Conservation (phyloP, 2,888 invertebrate species). For the Phortica magna region DNA sequence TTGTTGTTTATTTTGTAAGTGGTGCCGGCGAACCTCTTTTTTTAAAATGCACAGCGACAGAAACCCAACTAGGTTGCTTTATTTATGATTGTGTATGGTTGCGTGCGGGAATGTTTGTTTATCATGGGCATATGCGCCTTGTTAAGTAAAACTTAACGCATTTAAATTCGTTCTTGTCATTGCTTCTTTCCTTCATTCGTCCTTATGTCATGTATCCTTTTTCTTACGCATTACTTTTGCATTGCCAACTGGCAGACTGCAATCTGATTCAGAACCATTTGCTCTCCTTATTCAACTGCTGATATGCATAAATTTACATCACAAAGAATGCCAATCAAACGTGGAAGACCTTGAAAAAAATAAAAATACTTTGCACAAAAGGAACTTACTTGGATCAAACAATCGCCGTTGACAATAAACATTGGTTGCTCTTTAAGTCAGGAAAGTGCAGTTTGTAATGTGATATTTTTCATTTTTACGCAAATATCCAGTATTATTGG, state of each 20-base stretch:
- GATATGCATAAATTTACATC: slow-evolving; percentile 17
- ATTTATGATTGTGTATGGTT: no score
- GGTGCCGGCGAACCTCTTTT: no score
- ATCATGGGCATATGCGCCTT: not conserved
- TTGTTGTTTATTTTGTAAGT: no score
- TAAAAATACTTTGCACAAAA: not conserved
- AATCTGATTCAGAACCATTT: slow-evolving; percentile 25
- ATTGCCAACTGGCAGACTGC: slow-evolving; percentile 9
- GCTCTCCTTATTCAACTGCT: not conserved
- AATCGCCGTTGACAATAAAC: not conserved
- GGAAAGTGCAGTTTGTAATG: not conserved
- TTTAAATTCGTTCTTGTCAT: not conserved
- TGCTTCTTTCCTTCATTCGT: not conserved
- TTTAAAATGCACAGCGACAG: no score
- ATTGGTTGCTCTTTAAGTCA: not conserved
- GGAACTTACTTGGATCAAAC: not conserved
- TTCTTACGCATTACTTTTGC: not conserved
- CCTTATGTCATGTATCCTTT: not conserved
- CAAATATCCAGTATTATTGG: not conserved
- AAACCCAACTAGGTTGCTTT: no score
- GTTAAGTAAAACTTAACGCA: not conserved
- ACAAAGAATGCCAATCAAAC: slow-evolving; percentile 3
- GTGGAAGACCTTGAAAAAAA: not conserved
- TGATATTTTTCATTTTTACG: no score
- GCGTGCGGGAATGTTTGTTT: not conserved